A percentile compares a stretch with the other conserved stretches of the same genome.
Conservation (phyloP, 2,113 vertebrate genomes). For the Elephantulus edwardii region DNA sequence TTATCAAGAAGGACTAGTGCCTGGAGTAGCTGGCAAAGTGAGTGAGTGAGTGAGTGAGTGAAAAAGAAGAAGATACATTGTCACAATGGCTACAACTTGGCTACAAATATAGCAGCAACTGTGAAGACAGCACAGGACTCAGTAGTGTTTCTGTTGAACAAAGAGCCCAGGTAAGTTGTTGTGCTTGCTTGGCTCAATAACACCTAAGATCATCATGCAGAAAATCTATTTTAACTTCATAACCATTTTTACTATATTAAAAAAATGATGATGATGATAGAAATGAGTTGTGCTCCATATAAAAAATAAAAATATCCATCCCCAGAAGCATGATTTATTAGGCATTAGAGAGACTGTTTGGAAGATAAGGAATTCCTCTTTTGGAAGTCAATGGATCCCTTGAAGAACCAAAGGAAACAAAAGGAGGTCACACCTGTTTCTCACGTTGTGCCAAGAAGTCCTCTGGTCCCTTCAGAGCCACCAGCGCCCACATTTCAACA, state of each 20-base stretch:
- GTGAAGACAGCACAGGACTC: too few relatives aligned
- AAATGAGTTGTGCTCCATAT: background rate
- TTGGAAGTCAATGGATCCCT: background rate
- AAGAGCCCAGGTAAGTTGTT: too few relatives aligned
- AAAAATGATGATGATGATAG: background rate
- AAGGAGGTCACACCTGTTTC: background rate
- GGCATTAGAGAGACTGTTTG: background rate
- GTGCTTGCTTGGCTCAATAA: too few relatives aligned
- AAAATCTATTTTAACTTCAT: background rate
- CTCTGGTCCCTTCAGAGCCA: background rate
- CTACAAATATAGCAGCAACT: too few relatives aligned
- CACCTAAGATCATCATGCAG: background rate
- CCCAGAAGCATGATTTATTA: too few relatives aligned
- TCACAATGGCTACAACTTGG: too few relatives aligned
- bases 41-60: too few relatives aligned
- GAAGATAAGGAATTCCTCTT: background rate
- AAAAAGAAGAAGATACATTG: too few relatives aligned
- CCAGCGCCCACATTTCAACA: background rate
- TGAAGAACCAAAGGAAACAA: slow-evolving; percentile 1
- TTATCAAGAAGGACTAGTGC: too few relatives aligned
- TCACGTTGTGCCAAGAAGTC: background rate
- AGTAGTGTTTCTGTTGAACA: too few relatives aligned
- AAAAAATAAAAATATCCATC: background rate
- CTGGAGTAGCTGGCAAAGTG: too few relatives aligned
- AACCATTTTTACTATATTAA: background rate